Conservation (phyloP, 2,888 invertebrate species). For the Ichneumoninae sp. region DNA sequence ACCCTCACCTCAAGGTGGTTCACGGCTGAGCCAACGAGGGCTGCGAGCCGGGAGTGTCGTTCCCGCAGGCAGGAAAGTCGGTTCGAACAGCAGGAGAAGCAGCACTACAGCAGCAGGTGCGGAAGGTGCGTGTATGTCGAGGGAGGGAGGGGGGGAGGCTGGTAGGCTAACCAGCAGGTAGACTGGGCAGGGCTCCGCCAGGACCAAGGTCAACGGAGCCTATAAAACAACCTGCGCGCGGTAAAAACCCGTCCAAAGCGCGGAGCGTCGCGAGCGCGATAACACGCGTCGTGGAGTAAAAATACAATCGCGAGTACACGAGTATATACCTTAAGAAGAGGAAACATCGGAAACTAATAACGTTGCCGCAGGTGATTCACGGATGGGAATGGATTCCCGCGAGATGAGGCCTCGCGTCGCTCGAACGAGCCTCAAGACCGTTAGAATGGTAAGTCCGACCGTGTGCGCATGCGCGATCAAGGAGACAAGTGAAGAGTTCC, state of each 20-base stretch:
- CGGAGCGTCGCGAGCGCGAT: slow-evolving; percentile 72
- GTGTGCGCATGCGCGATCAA: neutral
- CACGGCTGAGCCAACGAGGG: slow-evolving; percentile 74
- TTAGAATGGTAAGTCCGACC: slow-evolving; percentile 60
- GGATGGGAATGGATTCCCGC: slow-evolving; percentile 11
- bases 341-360: neutral
- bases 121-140: slow-evolving; percentile 42
- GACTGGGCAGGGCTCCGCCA: slow-evolving; percentile 70
- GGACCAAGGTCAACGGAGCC: slow-evolving; percentile 80
- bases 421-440: slow-evolving; percentile 35
- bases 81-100: slow-evolving; percentile 24
- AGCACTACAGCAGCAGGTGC: slow-evolving; percentile 58
- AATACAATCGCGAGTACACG: slow-evolving; percentile 20
- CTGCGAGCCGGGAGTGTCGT: slow-evolving; percentile 54
- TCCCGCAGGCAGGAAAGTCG: slow-evolving; percentile 21
- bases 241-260: slow-evolving; percentile 76
- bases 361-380: slow-evolving; percentile 10
- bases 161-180: slow-evolving; percentile 58
- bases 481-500: slow-evolving; percentile 28
- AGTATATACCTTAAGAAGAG: neutral
- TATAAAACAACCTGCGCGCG: slow-evolving; percentile 78
- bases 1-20: slow-evolving; percentile 74
- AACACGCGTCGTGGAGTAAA: slow-evolving; percentile 61
- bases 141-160: slow-evolving; percentile 63
- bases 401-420: slow-evolving; percentile 37